Base-by-base conservation (phyloP, 1,140 invertebrate genomes). In the Lycorma delicatula region DNA sequence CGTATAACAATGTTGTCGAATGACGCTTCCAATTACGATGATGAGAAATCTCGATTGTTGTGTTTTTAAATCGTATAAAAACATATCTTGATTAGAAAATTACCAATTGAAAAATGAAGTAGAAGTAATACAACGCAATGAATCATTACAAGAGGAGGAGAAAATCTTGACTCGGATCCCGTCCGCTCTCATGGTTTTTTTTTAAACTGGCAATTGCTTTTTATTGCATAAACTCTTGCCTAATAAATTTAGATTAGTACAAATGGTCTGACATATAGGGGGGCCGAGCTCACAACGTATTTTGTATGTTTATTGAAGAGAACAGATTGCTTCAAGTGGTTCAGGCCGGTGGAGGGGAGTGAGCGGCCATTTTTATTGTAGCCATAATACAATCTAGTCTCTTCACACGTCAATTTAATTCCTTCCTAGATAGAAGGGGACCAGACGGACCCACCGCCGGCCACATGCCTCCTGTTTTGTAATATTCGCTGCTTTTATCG, bases 181-280 rank as follows among this genome's bases (percentile, higher is more conserved):
- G 20, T 23, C 20, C 7, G 9, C 11, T 25, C 23, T 11, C 27
- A 27, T 51, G 4, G 23, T 20, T 20, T 13, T 29, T 51, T 49
- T 56, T 47, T 56, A 29, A 23, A 46, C 60, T 34, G 27, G 49
- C 63, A 64, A 64, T 64, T 64, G 63, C 47, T 51, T 59, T 64
- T 64, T 61, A 64, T 64, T 64, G 63, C 63, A 64, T 64, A 64
- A 64, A 60, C 60, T 64, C 46, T 47, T 48, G 26, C 23, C 58
- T 61, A 64, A 64, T 64, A 64, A 64, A 61, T 64, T 64, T 64
- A 64, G 60, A 64, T 64, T 64, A 64, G 54, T 64, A 64, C 63
- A 64, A 64, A 64, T 64, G 61, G 63, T 59, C 50, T 16, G 22
- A 22, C 44, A 25, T 22, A 28, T 18, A 28, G 27, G 36, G 52